Conservation (phyloP, 2,888 invertebrate genomes). For the Aplocera efformata region DNA sequence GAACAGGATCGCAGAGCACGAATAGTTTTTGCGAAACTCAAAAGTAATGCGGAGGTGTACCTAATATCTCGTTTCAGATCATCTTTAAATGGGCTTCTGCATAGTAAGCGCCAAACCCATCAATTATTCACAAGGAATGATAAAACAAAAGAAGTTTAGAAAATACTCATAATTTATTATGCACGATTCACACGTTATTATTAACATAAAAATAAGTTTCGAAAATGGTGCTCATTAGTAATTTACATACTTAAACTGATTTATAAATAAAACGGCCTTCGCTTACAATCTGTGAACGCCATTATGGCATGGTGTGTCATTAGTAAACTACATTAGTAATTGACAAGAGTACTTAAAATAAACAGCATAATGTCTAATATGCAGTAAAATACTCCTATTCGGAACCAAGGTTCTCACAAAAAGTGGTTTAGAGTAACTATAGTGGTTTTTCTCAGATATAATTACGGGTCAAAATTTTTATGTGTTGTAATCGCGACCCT, state of each 20-base stretch:
- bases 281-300: no score
- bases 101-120: no score
- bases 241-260: conserved; percentile 5
- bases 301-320: no score
- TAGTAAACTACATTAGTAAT: no score
- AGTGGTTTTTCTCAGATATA: conserved; percentile 5
- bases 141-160: neutral
- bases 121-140: no score
- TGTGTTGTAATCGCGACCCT: conserved; percentile 7
- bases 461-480: neutral
- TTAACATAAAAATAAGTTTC: neutral
- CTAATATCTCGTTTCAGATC: no score
- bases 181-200: neutral
- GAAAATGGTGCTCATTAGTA: neutral
- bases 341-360: no score
- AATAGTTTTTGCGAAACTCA: no score
- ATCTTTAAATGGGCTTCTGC: no score
- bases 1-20: no score
- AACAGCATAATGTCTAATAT: neutral
- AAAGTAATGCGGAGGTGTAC: no score
- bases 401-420: conserved; percentile 8
- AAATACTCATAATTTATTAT: conserved; percentile 10
- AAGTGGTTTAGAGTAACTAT: neutral
- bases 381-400: conserved; percentile 3
- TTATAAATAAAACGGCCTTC: no score